Conservation (phyloP, 2,888 invertebrate species). For the Syrphus vitripennis region DNA sequence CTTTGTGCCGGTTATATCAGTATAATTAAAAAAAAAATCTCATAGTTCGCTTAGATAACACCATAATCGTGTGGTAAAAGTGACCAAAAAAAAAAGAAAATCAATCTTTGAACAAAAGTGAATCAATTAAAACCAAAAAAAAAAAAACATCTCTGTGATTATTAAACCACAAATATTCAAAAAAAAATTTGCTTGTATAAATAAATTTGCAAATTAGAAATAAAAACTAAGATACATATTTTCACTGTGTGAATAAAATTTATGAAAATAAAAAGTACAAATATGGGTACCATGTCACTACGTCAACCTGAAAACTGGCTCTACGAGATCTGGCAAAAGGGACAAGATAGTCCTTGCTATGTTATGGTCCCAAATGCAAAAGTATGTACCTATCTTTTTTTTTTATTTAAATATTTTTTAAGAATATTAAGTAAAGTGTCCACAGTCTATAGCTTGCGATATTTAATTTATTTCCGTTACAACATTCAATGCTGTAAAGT, state of each 20-base stretch:
- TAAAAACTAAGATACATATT: not conserved
- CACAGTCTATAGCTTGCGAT: too few species aligned
- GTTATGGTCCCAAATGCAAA: slow-evolving; percentile 87
- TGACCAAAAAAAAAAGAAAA: not conserved
- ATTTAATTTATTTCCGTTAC: not conserved
- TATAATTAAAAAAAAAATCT: slow-evolving; percentile 16
- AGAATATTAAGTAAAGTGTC: not conserved
- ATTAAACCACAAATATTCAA: slow-evolving; percentile 12
- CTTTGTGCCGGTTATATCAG: slow-evolving; percentile 46
- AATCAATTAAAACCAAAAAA: slow-evolving; percentile 10
- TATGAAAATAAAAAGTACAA: slow-evolving; percentile 72
- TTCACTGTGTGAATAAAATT: slow-evolving; percentile 62
- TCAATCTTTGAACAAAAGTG: slow-evolving; percentile 22
- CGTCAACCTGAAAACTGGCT: slow-evolving; percentile 83
- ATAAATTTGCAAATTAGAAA: slow-evolving; percentile 25
- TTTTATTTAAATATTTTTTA: not conserved
- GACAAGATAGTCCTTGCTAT: slow-evolving; percentile 86
- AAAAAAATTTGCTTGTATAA: slow-evolving; percentile 11
- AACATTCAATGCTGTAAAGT: not conserved
- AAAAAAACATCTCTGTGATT: slow-evolving; percentile 21
- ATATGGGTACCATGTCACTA: slow-evolving; percentile 81
- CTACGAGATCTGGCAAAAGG: slow-evolving; percentile 86
- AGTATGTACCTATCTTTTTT: slow-evolving; percentile 83
- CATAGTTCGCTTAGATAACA: slow-evolving; percentile 57
- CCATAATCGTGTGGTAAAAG: slow-evolving; percentile 63